These are phyloP conservation scores for Athalia circularis DNA, from an alignment of 2,888 invertebrate genomes.

Conservation along the genomic window DNA sequence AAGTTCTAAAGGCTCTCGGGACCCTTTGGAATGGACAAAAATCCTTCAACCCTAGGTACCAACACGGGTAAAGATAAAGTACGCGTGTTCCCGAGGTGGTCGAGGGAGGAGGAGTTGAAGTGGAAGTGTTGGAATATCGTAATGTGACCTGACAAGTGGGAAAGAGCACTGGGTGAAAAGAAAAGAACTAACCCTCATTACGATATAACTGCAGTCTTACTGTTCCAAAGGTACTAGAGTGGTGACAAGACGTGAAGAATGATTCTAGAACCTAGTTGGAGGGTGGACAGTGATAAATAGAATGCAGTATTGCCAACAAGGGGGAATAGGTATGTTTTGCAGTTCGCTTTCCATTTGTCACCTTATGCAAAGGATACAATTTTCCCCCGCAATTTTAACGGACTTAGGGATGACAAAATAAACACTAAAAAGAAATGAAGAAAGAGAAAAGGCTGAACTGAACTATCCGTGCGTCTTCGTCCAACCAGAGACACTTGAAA, in stretches of 20 bases:
- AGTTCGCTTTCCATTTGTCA: slow-evolving; percentile 69
- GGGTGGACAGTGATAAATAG: slow-evolving; percentile 63
- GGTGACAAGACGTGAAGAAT: slow-evolving; percentile 61
- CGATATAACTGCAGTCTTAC: slow-evolving; percentile 40
- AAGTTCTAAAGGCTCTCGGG: background rate
- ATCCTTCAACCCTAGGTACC: background rate
- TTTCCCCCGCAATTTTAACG: slow-evolving; percentile 50
- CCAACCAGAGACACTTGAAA: slow-evolving; percentile 37
- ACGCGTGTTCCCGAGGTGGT: background rate
- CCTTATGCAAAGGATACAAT: slow-evolving; percentile 63
- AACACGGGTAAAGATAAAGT: background rate
- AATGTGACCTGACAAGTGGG: slow-evolving; percentile 7
- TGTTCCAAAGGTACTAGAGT: slow-evolving; percentile 34
- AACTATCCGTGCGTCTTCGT: background rate
- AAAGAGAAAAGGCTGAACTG: no score
- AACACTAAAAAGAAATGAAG: no score
- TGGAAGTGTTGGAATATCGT: slow-evolving; percentile 6
- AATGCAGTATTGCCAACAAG: slow-evolving; percentile 59
- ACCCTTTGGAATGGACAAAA: background rate
- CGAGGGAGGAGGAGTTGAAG: background rate
- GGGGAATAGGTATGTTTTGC: slow-evolving; percentile 64
- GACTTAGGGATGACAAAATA: background rate
- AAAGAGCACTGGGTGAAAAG: slow-evolving; percentile 21
- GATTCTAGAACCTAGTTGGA: slow-evolving; percentile 56
- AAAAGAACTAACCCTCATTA: slow-evolving; percentile 33